Conservation (phyloP, 2,888 invertebrate genomes). For the Trilocha varians region DNA sequence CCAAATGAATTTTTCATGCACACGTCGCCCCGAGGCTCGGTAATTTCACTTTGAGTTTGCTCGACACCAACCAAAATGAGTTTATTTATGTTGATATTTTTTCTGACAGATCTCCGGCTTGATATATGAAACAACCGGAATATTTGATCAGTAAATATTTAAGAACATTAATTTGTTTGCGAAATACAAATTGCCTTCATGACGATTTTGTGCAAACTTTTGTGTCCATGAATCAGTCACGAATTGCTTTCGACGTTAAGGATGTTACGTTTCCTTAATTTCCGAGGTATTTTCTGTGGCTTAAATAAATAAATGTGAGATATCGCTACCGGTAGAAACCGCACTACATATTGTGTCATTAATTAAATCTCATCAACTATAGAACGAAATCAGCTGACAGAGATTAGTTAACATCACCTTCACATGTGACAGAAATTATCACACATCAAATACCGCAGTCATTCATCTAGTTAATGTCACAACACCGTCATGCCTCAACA, state of each 20-base stretch:
- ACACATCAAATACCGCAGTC: background rate
- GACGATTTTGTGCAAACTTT: background rate
- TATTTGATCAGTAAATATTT: constrained; percentile 42
- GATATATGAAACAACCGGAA: constrained; percentile 16
- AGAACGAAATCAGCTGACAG: background rate
- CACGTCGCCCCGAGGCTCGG: constrained; percentile 56
- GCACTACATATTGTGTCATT: background rate
- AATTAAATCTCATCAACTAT: no score
- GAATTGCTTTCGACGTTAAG: no score
- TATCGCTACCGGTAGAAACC: no score
- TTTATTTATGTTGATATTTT: constrained; percentile 52
- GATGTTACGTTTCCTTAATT: no score
- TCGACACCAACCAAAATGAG: constrained; percentile 51
- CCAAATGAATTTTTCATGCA: constrained; percentile 71
- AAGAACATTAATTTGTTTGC: constrained; percentile 36
- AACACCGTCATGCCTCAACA: background rate
- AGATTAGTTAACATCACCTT: constrained; percentile 10
- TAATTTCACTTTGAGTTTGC: constrained; percentile 69
- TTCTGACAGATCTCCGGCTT: background rate
- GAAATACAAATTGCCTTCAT: constrained; percentile 20
- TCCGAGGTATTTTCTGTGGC: no score
- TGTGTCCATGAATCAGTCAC: background rate
- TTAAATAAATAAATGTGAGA: no score
- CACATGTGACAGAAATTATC: constrained; percentile 10
- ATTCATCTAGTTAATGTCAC: background rate